Base-by-base conservation (phyloP, 2,113 vertebrate species). In the Dromas ardeola region DNA sequence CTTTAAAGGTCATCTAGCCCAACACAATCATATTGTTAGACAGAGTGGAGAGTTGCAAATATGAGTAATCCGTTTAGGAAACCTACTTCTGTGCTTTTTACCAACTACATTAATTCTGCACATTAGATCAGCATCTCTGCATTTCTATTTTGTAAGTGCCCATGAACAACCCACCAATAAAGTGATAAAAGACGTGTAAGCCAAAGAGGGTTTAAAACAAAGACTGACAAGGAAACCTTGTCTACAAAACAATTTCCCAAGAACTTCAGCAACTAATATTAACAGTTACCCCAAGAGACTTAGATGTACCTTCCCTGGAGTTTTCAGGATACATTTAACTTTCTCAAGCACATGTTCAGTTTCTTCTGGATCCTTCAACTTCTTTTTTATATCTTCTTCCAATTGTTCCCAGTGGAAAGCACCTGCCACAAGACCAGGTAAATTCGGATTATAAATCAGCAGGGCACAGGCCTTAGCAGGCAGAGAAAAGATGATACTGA, bases 321-420 rank as follows among this genome's bases (percentile, higher is more conserved):
- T 96, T 95, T 98, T 98, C 95, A 98, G 95, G 82, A 99, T 99
- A n/a, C 98, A 99, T 95, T 99, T 98, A 88, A 99, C 98, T 95
- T 98, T 98, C 56, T 99, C 99, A 95, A 99, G 98, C 49, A 99
- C 98, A 73, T 99, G 96, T 67, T 98, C 98, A 94, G 98, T 98
- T 40, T 99, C 98, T 40, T 98, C 98, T 34, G 98, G 95, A 97
- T 99, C 99, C 94, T 99, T 99, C 97, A 99, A 65, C 96, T 99
- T 99, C 97, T 99, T 99, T 92, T 98, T 99, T 94, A 99, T 96
- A 23, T 99, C 98, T 78, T 99, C 99, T 98, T 99, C 99, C 34
- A 99, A 95, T 93, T 92, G 98, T 69, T 99, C 99, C 99, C 99
- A 99, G 88, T 99, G 99, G 95, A 98, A 99, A 96, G 99, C 99